These are phyloP conservation scores for Chiroxiphia lanceolata DNA, from an alignment of 2,797 vertebrate genomes.

Conservation along the genomic window DNA sequence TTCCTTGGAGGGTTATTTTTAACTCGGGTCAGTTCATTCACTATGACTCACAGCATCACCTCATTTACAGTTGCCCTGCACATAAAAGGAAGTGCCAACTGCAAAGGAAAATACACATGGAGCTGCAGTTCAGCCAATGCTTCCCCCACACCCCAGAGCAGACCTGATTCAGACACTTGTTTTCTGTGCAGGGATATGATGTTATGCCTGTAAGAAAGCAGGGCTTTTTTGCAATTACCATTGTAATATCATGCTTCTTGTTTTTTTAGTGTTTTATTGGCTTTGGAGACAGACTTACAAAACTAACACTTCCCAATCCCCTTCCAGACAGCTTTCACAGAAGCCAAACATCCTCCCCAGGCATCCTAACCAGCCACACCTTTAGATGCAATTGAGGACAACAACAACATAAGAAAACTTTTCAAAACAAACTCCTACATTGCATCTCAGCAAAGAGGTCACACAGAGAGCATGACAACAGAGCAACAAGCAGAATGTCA, in stretches of 20 bases:
- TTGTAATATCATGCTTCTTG: accelerated
- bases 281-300: not conserved
- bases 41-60: not conserved
- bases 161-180: not conserved
- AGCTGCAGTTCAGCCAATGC: not conserved
- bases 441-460: not conserved
- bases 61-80: not conserved
- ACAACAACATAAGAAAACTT: not conserved
- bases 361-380: not conserved
- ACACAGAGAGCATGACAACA: not conserved
- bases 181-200: not conserved
- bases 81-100: not conserved
- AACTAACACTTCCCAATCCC: not conserved
- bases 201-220: not conserved
- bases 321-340: not conserved
- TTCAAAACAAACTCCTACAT: not conserved
- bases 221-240: not conserved
- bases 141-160: not conserved
- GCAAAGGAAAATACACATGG: not conserved
- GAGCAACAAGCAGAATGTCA: not conserved
- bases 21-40: not conserved
- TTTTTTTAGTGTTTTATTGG: not conserved
- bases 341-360: not conserved
- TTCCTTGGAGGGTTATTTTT: conserved; percentile 13
- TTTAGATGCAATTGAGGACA: not conserved